Base-by-base conservation (phyloP, 2,888 invertebrate species). In the Sericinus montela region DNA sequence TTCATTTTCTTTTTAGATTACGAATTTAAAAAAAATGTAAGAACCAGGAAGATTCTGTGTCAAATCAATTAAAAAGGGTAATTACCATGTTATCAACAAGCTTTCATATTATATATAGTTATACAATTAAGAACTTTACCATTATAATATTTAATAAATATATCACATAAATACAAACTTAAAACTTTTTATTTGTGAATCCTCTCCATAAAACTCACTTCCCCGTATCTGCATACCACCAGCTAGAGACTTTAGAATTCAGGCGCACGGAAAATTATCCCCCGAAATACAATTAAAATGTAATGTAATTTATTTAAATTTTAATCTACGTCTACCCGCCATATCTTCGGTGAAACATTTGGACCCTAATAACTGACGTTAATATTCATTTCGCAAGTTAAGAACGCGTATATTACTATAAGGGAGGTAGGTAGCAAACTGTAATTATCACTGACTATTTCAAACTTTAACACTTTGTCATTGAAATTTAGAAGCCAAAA, bases 221-320 rank as follows among this genome's bases (percentile, higher is more conserved):
- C 71, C 62, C 56, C 70, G 72, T 68, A 75, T 72, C 74, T 70
- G 61, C 67, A 71, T 71, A 75, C 66, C 77, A 67, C 64, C 64
- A 78, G 69, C 68, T 69, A 75, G 68, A 69, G 68, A 69, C 78
- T 79, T 78, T 76, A 80, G 80, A 76, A 83, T 79, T 79, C 86
- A 83, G 83, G 77, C 80, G 81, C 80, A 76, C 75, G 86, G 86
- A 86, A 88, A 88, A 88, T 88, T 86, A 85, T 84, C 65, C 76
- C n/a, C 41, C 75, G 72, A 83, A 88, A 88, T 84, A 85, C 83
- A 86, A 88, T 88, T 87, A 86, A 81, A 86, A 72, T 80, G 80
- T 83, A 78, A 85, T 76, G 78, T 75, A 82, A 86, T 86, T 87
- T 81, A 78, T 86, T 83, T 84, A 80, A 84, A 86, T 85, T 86